These are phyloP conservation scores for Zootermopsis nevadensis DNA, from an alignment of 2,888 invertebrate species.

Conservation along the genomic window DNA sequence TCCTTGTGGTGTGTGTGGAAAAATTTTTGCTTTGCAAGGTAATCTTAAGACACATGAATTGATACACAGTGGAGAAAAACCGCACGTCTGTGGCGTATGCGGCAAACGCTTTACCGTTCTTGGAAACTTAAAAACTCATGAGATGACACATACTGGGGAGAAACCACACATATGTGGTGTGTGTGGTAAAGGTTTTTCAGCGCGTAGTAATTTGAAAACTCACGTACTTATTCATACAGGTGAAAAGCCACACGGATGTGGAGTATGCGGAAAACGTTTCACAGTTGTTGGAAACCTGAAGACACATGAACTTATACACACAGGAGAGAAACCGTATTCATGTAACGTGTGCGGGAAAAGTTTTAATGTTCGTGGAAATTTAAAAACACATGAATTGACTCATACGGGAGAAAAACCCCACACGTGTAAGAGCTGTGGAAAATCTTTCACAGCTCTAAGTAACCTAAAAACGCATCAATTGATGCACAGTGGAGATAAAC, in stretches of 20 bases:
- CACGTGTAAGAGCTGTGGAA: constrained; percentile 17
- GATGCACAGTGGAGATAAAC: constrained; percentile 28
- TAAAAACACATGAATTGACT: constrained; percentile 30
- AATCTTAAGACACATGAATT: constrained; percentile 56
- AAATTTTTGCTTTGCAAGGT: constrained; percentile 55
- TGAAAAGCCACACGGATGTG: constrained; percentile 55
- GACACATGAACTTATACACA: constrained; percentile 30
- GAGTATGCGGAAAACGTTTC: constrained; percentile 53
- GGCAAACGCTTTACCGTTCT: constrained; percentile 43
- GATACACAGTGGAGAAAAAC: constrained; percentile 56
- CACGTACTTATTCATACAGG: constrained; percentile 56
- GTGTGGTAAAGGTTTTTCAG: constrained; percentile 55
- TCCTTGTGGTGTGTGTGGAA: constrained; percentile 55
- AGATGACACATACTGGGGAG: constrained; percentile 52
- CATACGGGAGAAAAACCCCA: constrained; percentile 32
- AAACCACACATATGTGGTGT: constrained; percentile 55
- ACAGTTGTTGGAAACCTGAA: constrained; percentile 31
- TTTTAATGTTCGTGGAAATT: constrained; percentile 33
- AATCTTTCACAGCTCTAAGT: constrained; percentile 17
- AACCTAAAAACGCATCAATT: constrained; percentile 22
- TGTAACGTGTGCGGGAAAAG: constrained; percentile 27
- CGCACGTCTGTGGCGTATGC: constrained; percentile 39
- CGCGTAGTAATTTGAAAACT: constrained; percentile 55
- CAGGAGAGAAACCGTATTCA: constrained; percentile 27
- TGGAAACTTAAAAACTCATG: constrained; percentile 45